Percentiles rank a stretch among this genome's conserved stretches.
Conservation (phyloP, 2,888 invertebrate species). For the Bellardia pandia region DNA sequence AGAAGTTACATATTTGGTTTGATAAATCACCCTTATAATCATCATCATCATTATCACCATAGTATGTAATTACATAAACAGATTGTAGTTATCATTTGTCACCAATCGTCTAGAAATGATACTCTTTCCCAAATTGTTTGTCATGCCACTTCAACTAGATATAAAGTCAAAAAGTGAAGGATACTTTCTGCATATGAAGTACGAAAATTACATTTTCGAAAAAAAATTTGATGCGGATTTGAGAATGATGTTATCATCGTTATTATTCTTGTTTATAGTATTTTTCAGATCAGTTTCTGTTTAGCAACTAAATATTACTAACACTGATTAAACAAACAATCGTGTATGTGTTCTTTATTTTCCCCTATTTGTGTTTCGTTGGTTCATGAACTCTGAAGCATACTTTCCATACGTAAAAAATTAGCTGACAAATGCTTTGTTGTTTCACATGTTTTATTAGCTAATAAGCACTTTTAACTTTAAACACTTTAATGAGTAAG, state of each 20-base stretch:
- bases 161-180: slow-evolving; percentile 37
- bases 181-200: slow-evolving; percentile 3
- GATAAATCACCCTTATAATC: slow-evolving; percentile 55
- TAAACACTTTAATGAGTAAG: background rate
- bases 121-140: slow-evolving; percentile 6
- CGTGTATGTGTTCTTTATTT: background rate
- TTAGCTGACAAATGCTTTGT: slow-evolving; percentile 52
- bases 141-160: background rate
- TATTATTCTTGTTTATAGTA: slow-evolving; percentile 14
- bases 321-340: slow-evolving; percentile 17
- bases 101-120: slow-evolving; percentile 57
- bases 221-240: background rate
- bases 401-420: slow-evolving; percentile 1
- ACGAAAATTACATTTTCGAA: background rate
- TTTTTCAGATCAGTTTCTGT: slow-evolving; percentile 6
- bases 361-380: background rate
- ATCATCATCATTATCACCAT: slow-evolving; percentile 9
- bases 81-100: slow-evolving; percentile 59
- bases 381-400: slow-evolving; percentile 17
- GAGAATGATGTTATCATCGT: slow-evolving; percentile 17
- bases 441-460: slow-evolving; percentile 43
- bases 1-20: slow-evolving; percentile 41
- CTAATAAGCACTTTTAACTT: slow-evolving; percentile 20
- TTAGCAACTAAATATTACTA: slow-evolving; percentile 33
- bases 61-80: slow-evolving; percentile 17